Conservation (phyloP, 2,113 vertebrate species). For the Raja brachyura region DNA sequence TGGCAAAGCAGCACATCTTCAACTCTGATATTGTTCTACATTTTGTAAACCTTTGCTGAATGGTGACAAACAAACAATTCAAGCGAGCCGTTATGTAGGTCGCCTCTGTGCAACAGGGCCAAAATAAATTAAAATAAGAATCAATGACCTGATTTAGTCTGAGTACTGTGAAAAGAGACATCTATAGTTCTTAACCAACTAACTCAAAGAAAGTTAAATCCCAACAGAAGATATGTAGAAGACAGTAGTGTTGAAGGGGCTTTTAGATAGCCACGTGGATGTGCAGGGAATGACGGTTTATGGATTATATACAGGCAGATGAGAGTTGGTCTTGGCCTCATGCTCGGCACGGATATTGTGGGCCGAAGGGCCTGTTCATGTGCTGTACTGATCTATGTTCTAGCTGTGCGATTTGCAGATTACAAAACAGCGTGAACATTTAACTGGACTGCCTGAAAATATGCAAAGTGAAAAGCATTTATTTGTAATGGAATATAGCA, state of each 20-base stretch:
- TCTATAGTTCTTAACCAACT: background rate
- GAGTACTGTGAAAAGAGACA: background rate
- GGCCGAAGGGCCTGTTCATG: too few relatives aligned
- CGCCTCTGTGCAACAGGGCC: background rate
- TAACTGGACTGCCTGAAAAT: background rate
- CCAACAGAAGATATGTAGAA: background rate
- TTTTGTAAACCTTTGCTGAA: background rate
- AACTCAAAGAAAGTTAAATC: background rate
- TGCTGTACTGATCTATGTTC: too few relatives aligned
- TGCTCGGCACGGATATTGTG: too few relatives aligned
- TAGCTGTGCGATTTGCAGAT: background rate
- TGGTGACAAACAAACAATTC: background rate
- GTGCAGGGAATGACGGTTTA: too few relatives aligned
- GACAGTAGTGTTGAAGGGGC: too few relatives aligned
- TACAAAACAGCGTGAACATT: background rate
- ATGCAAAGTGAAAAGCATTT: background rate
- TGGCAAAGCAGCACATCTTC: background rate
- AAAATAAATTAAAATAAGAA: background rate
- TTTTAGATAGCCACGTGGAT: too few relatives aligned
- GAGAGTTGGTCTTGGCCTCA: too few relatives aligned
- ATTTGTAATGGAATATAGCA: background rate
- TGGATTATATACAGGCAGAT: too few relatives aligned
- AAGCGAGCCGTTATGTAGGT: background rate
- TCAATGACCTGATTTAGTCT: slow-evolving; percentile 4
- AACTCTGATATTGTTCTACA: background rate